These are phyloP conservation scores for Zonitis immaculata DNA, from an alignment of 2,888 invertebrate species.

Conservation along the genomic window DNA sequence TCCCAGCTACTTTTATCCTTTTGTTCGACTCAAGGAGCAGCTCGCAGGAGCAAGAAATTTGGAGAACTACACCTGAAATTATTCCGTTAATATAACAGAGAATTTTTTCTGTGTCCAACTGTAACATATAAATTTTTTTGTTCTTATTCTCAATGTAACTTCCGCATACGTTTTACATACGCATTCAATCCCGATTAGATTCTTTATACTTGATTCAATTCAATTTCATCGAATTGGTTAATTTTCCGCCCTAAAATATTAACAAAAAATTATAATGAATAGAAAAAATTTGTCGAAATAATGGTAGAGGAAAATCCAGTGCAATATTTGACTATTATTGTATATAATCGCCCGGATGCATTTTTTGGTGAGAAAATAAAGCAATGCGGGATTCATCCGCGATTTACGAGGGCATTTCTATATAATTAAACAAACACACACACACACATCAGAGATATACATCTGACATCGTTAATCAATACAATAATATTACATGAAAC, in stretches of 20 bases:
- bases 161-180: no score
- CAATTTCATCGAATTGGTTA: background rate
- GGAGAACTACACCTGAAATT: no score
- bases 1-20: no score
- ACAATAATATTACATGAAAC: constrained; percentile 8
- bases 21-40: no score
- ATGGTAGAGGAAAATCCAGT: constrained; percentile 1
- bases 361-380: constrained; percentile 38
- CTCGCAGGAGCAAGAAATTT: no score
- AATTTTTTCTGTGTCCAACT: no score
- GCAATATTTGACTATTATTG: background rate
- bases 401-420: constrained; percentile 39
- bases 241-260: constrained; percentile 1
- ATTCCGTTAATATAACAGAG: no score
- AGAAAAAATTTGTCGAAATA: constrained; percentile 4
- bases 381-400: constrained; percentile 37
- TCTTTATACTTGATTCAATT: no score
- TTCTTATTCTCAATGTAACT: no score
- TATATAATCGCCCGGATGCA: constrained; percentile 28
- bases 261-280: background rate
- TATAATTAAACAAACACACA: background rate
- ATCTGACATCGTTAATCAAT: constrained; percentile 17
- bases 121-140: no score
- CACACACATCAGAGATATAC: constrained; percentile 1
- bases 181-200: background rate